phyloP scores from a whole-genome alignment of 2,888 invertebrate species.

The Amiota minor region DNA sequence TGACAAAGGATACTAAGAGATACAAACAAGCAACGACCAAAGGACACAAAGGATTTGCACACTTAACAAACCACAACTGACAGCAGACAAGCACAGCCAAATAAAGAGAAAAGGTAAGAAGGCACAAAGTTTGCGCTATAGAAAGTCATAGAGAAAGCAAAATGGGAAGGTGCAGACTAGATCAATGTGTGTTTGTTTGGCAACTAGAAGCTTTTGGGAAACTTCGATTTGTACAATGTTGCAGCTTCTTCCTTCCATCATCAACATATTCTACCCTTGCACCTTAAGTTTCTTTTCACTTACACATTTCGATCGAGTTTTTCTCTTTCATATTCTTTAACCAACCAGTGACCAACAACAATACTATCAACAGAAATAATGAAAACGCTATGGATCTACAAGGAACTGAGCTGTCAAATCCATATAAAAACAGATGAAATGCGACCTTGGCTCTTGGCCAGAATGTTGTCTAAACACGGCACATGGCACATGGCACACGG shows the following conservation, averaged over 20 bases:
- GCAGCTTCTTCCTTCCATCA: not conserved
- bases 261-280: too few species aligned
- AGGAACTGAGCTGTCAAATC: conserved; percentile 52
- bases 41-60: not conserved
- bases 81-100: not conserved
- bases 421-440: conserved; percentile 34
- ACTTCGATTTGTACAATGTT: conserved; percentile 6
- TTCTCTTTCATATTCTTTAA: too few species aligned
- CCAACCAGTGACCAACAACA: too few species aligned
- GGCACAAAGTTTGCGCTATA: not conserved
- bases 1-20: not conserved
- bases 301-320: too few species aligned
- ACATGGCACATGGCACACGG: too few species aligned
- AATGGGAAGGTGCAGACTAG: not conserved
- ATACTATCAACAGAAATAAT: too few species aligned
- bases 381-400: too few species aligned
- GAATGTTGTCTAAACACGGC: conserved; percentile 49
- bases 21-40: not conserved
- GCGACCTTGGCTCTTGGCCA: conserved; percentile 59
- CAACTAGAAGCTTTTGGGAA: conserved; percentile 24
- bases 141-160: too few species aligned
- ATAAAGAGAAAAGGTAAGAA: not conserved
- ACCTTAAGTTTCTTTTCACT: too few species aligned
- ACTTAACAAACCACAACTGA: conserved; percentile 12
- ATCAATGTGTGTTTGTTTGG: conserved; percentile 45